Evolutionary conservation across 2,113 vertebrate genomes (phyloP).

Genomic region (Callionymus lyra): DNA sequence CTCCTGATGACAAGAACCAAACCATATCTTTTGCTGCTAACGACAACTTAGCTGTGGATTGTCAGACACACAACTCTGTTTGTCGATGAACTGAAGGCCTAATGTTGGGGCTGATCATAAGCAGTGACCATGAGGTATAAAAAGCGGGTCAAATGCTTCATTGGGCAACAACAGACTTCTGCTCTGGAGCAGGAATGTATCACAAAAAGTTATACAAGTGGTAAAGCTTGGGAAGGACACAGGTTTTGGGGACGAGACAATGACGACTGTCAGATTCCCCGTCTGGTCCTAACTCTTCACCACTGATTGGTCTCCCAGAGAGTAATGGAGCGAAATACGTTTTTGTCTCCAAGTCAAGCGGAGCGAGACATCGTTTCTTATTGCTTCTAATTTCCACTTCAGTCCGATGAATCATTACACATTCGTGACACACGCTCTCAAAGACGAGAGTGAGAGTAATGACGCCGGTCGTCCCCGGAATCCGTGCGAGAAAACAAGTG

Average conservation of each 20-base stretch:
- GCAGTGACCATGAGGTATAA: not conserved
- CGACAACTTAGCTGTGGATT: too few species aligned
- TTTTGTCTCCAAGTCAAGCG: slow-evolving; percentile 20
- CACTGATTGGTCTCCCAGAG: slow-evolving; percentile 8
- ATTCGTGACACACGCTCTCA: not conserved
- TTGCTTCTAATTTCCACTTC: slow-evolving; percentile 13
- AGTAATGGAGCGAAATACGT: slow-evolving; percentile 17
- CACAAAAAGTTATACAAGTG: slow-evolving; percentile 25
- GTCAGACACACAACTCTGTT: too few species aligned
- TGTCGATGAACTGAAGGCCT: not conserved
- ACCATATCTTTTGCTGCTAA: too few species aligned
- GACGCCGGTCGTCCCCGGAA: slow-evolving; percentile 3
- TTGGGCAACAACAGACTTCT: slow-evolving; percentile 41
- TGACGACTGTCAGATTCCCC: slow-evolving; percentile 2
- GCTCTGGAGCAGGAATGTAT: slow-evolving; percentile 11
- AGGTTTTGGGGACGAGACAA: slow-evolving; percentile 14
- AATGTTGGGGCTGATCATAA: too few species aligned
- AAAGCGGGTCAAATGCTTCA: slow-evolving; percentile 51
- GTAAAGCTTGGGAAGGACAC: slow-evolving; percentile 9
- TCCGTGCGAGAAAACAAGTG: slow-evolving; percentile 15
- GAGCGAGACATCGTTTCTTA: slow-evolving; percentile 14
- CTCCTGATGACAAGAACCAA: too few species aligned
- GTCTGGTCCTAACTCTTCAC: slow-evolving; percentile 30
- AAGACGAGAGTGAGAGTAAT: not conserved
- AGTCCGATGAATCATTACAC: slow-evolving; percentile 15